These are phyloP conservation scores for Alaudala cheleensis DNA, from an alignment of 2,113 vertebrate species.

Conservation along the genomic window DNA sequence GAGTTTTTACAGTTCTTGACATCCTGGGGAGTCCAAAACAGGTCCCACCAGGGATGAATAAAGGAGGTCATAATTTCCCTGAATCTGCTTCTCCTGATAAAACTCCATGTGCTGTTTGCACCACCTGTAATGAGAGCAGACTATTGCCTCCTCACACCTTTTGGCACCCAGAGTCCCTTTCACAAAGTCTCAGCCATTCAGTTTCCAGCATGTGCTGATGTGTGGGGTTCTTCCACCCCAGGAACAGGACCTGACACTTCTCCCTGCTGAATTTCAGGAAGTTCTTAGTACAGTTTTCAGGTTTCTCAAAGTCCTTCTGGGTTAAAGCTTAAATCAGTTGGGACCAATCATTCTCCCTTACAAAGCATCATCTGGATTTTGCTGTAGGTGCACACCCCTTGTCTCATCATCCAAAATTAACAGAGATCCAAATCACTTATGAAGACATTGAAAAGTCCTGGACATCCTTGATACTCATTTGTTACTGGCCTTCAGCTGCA, in stretches of 20 bases:
- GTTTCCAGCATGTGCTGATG: background rate
- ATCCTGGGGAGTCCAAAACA: background rate
- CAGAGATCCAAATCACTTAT: background rate
- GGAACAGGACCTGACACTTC: background rate
- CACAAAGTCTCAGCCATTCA: background rate
- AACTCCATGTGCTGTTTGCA: background rate
- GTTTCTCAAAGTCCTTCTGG: background rate
- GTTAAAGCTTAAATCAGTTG: background rate
- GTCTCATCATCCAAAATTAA: background rate
- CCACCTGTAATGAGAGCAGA: background rate
- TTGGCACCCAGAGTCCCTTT: background rate
- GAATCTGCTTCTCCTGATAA: background rate
- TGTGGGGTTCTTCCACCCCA: background rate
- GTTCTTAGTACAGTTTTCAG: background rate
- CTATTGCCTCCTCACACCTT: background rate
- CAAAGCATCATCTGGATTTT: background rate
- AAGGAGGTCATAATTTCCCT: background rate
- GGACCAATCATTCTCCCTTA: background rate
- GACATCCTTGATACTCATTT: accelerated
- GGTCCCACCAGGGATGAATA: background rate
- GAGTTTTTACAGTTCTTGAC: background rate
- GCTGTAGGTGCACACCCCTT: background rate
- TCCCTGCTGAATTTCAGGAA: background rate
- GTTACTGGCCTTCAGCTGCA: background rate
- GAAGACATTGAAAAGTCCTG: background rate